Percentiles rank a stretch among this genome's conserved stretches.
Conservation (phyloP, 1,140 invertebrate species). For the Tenebrio molitor region DNA sequence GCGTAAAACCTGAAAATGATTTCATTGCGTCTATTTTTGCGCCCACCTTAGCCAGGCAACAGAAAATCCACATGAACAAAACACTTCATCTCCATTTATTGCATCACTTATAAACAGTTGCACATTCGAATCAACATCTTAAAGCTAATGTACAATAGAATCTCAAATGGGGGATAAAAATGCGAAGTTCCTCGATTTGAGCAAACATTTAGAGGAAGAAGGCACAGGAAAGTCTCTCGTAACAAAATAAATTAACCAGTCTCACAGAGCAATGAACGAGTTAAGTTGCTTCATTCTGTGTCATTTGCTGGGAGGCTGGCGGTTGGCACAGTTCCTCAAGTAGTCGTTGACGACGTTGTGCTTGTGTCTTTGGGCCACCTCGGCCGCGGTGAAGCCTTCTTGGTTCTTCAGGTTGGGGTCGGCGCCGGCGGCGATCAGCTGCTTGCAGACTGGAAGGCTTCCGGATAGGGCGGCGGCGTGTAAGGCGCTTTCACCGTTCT, state of each 20-base stretch:
- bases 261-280: conserved; percentile 1
- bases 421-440: conserved; percentile 81
- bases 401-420: conserved; percentile 78
- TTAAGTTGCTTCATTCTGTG: not conserved
- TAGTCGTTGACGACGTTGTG: conserved; percentile 73
- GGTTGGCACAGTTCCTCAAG: conserved; percentile 64
- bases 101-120: not conserved
- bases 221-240: conserved; percentile 1
- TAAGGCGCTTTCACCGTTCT: conserved; percentile 92
- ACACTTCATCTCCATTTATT: conserved; percentile 11
- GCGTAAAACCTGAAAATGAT: conserved; percentile 7
- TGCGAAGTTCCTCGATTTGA: not conserved
- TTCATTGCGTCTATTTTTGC: not conserved
- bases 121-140: not conserved
- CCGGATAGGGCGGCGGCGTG: conserved; percentile 92
- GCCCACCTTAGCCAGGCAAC: not conserved
- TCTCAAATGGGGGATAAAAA: not conserved
- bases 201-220: not conserved
- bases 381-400: conserved; percentile 77
- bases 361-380: conserved; percentile 74
- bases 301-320: conserved; percentile 9
- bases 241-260: conserved; percentile 10
- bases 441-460: conserved; percentile 83
- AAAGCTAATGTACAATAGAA: not conserved
- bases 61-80: not conserved